phyloP scores from a whole-genome alignment of 2,113 vertebrate genomes.

The Puma concolor region DNA sequence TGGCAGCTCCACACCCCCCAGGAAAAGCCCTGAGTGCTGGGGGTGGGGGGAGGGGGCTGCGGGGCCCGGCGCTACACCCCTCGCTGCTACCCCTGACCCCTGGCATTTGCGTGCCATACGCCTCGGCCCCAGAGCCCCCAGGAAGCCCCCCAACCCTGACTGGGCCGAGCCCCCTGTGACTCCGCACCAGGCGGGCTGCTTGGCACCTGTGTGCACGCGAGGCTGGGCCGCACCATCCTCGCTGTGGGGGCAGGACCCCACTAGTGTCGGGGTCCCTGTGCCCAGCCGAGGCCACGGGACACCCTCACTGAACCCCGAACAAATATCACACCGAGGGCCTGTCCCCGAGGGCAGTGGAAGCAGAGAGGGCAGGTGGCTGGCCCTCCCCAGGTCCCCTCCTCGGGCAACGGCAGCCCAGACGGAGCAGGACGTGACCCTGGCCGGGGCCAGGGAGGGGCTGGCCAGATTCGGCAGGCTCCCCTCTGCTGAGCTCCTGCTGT shows the following conservation, averaged over 20 bases:
- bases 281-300: not conserved
- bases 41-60: no score
- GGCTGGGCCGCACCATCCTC: rapidly evolving
- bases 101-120: rapidly evolving
- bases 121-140: not conserved
- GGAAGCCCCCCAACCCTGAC: rapidly evolving
- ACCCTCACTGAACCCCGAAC: not conserved
- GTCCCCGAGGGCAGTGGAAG: not conserved
- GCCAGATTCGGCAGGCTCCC: not conserved
- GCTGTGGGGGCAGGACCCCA: not conserved
- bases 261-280: not conserved
- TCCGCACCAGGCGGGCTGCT: not conserved
- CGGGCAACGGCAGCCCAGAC: not conserved
- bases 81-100: no score
- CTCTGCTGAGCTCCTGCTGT: not conserved
- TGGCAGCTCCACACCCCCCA: not conserved
- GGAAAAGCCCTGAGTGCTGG: not conserved
- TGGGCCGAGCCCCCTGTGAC: not conserved
- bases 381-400: not conserved
- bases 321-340: no score
- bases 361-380: rapidly evolving
- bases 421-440: not conserved
- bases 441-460: not conserved
- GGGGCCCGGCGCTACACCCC: no score
- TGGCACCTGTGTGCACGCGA: rapidly evolving